Conservation (phyloP, 2,888 invertebrate genomes). For the Sthenelais limicola region DNA sequence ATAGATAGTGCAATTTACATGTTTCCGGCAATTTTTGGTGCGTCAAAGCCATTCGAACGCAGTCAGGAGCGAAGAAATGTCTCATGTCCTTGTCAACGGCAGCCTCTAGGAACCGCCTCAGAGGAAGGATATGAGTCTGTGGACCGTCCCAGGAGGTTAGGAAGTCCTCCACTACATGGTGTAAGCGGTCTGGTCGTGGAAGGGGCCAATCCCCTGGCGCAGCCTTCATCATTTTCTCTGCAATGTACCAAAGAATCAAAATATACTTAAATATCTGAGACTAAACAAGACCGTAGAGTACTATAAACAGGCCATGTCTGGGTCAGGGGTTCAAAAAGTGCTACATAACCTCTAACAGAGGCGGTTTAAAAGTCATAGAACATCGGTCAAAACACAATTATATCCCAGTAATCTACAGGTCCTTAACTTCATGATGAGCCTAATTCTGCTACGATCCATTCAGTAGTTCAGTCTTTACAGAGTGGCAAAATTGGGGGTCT, state of each 20-base stretch:
- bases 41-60: conserved; percentile 66
- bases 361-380: too few species aligned
- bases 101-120: conserved; percentile 66
- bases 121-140: conserved; percentile 69
- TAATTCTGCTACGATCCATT: too few species aligned
- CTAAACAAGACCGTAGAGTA: too few species aligned
- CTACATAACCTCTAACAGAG: too few species aligned
- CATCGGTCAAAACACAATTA: too few species aligned
- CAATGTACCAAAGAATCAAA: background rate
- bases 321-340: too few species aligned
- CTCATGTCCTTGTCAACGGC: conserved; percentile 63
- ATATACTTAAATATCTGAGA: too few species aligned
- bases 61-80: conserved; percentile 62
- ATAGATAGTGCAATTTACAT: conserved; percentile 57
- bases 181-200: conserved; percentile 67
- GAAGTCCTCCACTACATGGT: conserved; percentile 73
- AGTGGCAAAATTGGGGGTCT: too few species aligned
- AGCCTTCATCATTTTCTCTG: conserved; percentile 19
- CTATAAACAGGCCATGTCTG: too few species aligned
- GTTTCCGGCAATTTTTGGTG: conserved; percentile 54
- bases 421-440: too few species aligned
- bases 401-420: too few species aligned
- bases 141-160: conserved; percentile 71
- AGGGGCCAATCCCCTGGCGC: conserved; percentile 47
- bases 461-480: too few species aligned